Percentiles rank a stretch among this genome's conserved stretches.
Conservation (phyloP, 2,888 invertebrate species). For the Mycogona germanica region DNA sequence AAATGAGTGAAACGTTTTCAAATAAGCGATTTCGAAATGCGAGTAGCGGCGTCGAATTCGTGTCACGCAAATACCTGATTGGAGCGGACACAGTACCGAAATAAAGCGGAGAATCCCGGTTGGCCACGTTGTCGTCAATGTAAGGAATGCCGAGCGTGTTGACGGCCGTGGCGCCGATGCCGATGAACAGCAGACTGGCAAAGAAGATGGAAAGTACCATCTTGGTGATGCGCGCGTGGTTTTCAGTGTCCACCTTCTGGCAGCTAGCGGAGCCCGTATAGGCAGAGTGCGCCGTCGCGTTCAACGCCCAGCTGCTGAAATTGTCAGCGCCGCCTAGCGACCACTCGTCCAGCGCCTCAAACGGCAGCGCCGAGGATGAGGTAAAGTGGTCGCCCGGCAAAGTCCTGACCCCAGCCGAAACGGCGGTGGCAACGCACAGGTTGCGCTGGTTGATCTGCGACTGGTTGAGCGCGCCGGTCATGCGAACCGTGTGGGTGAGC, state of each 20-base stretch:
- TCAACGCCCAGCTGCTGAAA: background rate
- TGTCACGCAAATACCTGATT: background rate
- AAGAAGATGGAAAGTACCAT: conserved; percentile 77
- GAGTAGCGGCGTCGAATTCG: background rate
- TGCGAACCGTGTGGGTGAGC: conserved; percentile 37
- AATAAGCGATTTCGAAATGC: no score
- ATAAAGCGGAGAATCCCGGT: conserved; percentile 80
- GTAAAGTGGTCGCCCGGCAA: background rate
- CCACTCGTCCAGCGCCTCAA: background rate
- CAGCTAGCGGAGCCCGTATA: conserved; percentile 2
- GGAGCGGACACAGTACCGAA: conserved; percentile 48
- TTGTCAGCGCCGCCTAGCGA: background rate
- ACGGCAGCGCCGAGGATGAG: background rate
- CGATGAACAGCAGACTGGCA: conserved; percentile 72
- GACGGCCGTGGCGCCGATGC: conserved; percentile 85
- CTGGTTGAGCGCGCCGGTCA: conserved; percentile 7
- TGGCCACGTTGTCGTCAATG: conserved; percentile 87
- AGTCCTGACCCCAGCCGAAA: no score
- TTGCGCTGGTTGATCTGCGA: conserved; percentile 17
- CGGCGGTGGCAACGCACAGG: conserved; percentile 20
- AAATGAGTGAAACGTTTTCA: no score
- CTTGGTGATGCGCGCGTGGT: conserved; percentile 23
- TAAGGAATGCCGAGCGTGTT: conserved; percentile 86
- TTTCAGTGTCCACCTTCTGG: conserved; percentile 6
- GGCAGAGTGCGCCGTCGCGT: background rate